Evolutionary conservation across 2,113 vertebrate genomes (phyloP), one percentile per base, ranked within the genome.

Genomic region (Cisticola juncidis): DNA sequence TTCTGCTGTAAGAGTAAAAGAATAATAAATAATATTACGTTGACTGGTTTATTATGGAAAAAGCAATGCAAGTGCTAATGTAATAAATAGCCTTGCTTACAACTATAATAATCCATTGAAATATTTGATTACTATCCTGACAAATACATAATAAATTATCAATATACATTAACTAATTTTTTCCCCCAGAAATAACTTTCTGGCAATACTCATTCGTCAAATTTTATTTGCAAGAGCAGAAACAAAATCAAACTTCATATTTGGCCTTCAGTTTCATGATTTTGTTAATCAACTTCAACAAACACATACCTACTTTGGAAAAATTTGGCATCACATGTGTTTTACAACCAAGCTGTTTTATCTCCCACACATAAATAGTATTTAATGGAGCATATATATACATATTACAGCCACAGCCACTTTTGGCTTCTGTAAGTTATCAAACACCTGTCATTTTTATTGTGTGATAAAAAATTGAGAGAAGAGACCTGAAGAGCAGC

Each of bases 401-500:
- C 9, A 60, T 36, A 60, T 38, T 68, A 68, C 13, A 87, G n/a
- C 23, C 58, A 66, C 3, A 80, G 45, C 24, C 62, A 62, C 11
- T 76, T 80, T 40, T 76, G 48, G 42, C 68, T 82, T 71, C 50
- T 0, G 0, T 14, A 74, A 68, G 35, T 78, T 70, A 72, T 54
- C 70, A 84, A 64, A 73, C n/a, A 73, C 35, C 15, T 76, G 33
- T 48, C 28, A 58, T 42, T 87, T 81, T 77, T 48, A 57, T 21
- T 77, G 22, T 31, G 15, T 31, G 51, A 86, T 68, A 94, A 5
- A 70, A 91, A 96, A 85, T 26, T 70, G 66, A 95, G 87, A 54
- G 48, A 89, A 92, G 89, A 95, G 87, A 95, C 95, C 86, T 95
- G 89, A 94, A 86, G 68, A 93, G 35, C 23, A 16, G 86, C 61